phyloP scores from a whole-genome alignment of 2,888 invertebrate genomes.

The Gandaritis pyraliata region DNA sequence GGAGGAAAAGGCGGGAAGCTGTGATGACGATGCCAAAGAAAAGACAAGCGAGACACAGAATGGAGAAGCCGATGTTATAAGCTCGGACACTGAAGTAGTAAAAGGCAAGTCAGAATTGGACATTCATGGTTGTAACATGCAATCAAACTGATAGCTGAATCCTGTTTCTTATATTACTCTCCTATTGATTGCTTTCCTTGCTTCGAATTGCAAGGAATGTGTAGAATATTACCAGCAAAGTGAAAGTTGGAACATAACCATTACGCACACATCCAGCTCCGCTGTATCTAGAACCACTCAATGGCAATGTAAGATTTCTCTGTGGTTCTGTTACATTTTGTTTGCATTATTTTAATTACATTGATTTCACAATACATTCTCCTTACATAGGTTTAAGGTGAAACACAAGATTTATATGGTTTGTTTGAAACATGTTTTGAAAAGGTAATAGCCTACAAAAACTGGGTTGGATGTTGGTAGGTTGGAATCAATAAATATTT shows the following conservation, averaged over 20 bases:
- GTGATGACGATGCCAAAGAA: conserved; percentile 83
- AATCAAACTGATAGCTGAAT: no score
- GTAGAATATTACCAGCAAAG: not conserved
- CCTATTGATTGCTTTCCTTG: not conserved
- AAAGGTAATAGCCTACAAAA: no score
- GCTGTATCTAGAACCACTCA: not conserved
- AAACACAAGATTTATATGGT: no score
- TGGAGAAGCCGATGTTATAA: conserved; percentile 53
- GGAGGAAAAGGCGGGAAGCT: conserved; percentile 61
- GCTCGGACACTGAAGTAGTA: conserved; percentile 48
- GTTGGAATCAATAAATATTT: no score
- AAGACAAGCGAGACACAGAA: conserved; percentile 61
- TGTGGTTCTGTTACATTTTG: not conserved
- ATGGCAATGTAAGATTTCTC: not conserved
- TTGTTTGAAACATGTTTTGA: no score
- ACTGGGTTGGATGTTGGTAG: no score
- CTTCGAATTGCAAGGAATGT: not conserved
- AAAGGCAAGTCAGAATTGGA: conserved; percentile 50
- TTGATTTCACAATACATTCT: no score
- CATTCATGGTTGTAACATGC: conserved; percentile 2
- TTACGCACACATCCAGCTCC: not conserved
- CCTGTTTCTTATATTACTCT: not conserved
- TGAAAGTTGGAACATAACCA: not conserved
- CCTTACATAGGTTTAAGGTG: no score
- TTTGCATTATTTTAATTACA: not conserved